Base-by-base conservation (phyloP, 2,888 invertebrate genomes). In the Netelia fuscicornis region DNA sequence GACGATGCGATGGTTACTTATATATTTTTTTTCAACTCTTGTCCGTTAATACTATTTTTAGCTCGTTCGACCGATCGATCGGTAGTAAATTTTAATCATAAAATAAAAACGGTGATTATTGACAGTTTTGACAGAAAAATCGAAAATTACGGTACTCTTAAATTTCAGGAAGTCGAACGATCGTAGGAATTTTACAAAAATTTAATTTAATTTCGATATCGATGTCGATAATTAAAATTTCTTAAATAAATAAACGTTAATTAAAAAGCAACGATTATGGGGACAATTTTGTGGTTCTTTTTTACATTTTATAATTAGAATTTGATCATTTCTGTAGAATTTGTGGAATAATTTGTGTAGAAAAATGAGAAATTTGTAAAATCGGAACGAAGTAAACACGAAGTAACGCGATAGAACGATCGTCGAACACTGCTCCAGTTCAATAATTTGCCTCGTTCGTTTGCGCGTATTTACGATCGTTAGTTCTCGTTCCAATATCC, bases 401-500 rank as follows among this genome's bases (percentile, higher is more conserved):
- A 52, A 74, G 25, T 17, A 64, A 23, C 62, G 11, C 30, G 48
- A 20, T 17, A 11, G 23, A 5, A 25, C 30, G 30, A 75, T 64
- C 62, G 17, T 75, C 6, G 13, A 10, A 25, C 52, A 25, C 52
- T 64, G 52, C 42, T 64, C 52, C 9, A 11, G 17, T 62, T 62
- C 52, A 8, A 20, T 20, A 58, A 64, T 62, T 75, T 20, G 48
- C 30, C 25, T 30, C 62, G 25, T 75, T 75, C 62, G 52, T 62
- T 48, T n/a, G 5, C 37, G 52, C 23, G 42, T 30, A 30, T 75
- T 74, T 62, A 74, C 25, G 25, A 17, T 75, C 62, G 30, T 44
- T 74, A 8, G 60, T 64, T 75, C 30, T 30, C 30, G 62, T 37
- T 75, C 17, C 17, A 25, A 48, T 72, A 60, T 44, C 72, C 13